Evolutionary conservation across 2,888 invertebrate species (phyloP).

Genomic region (Pheosia tremula): DNA sequence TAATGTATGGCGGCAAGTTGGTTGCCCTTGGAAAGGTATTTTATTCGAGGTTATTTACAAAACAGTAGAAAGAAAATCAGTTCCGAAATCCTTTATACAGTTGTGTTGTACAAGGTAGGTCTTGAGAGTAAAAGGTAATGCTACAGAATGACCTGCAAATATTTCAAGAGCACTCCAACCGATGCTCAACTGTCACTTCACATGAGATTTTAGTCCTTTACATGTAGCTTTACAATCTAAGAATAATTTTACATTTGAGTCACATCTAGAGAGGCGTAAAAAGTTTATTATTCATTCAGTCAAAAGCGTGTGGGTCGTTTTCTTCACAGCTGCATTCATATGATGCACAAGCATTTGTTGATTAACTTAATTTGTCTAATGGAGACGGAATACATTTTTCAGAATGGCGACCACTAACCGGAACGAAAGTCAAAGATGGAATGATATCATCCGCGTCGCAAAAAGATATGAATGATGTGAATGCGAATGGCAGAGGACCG

Average conservation of each 20-base stretch:
- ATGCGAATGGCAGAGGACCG: too few relatives aligned
- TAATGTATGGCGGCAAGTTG: not conserved
- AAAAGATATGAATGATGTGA: too few relatives aligned
- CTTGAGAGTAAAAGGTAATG: not conserved
- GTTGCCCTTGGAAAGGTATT: not conserved
- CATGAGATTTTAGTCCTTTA: not conserved
- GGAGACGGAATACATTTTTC: too few relatives aligned
- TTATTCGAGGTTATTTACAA: not conserved
- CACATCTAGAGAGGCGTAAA: not conserved
- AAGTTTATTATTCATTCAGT: not conserved
- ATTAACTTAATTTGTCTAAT: too few relatives aligned
- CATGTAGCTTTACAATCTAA: not conserved
- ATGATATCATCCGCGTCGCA: too few relatives aligned
- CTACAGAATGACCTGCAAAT: conserved; percentile 3
- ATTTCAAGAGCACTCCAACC: not conserved
- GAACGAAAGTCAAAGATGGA: too few relatives aligned
- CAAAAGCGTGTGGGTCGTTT: not conserved
- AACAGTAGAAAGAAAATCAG: not conserved
- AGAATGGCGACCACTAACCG: too few relatives aligned
- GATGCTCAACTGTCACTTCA: not conserved
- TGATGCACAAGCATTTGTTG: too few relatives aligned
- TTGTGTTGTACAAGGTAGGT: not conserved
- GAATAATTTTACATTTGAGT: not conserved
- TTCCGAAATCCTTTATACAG: not conserved
- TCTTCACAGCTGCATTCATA: too few relatives aligned